Evolutionary conservation across 1,140 invertebrate genomes (phyloP), one percentile per base, ranked within the genome.

Genomic region (Achatina immaculata): DNA sequence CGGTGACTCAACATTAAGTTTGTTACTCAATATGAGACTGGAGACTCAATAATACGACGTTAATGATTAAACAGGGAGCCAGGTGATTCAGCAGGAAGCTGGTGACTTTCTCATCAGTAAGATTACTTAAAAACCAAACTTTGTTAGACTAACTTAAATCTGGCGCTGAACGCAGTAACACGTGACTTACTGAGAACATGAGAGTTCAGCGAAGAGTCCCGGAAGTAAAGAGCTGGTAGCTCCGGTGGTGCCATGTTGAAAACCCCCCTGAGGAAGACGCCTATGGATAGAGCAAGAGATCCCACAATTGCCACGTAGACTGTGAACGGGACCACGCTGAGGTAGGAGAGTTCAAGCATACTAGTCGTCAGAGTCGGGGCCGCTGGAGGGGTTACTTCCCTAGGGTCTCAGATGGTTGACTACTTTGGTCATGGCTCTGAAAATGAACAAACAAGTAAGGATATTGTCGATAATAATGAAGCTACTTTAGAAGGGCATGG

Each of bases 201-300:
- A 6, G 81, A 65, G 24, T 85, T 84, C 0, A 89, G 79, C 11
- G 83, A 65, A 0, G 86, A 88, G 28, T 87, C 84, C 58, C 86
- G 83, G 80, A 82, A 89, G 66, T 84, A 83, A 0, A 88, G 78
- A 45, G 71, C 77, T 9, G 86, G 87, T 28, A 79, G 40, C 9
- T 42, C 71, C 9, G 73, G 3, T 31, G 42, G 4, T 42, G 81
- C 28, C 72, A 71, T 66, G 71, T 62, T 51, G 45, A 85, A 69
- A 19, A 84, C 55, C 21, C 80, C 76, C 65, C 80, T 71, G 31
- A 84, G 34, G 55, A 73, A 83, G 7, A 83, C 58, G 19, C 71
- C 62, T 31, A 84, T 42, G 28, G 75, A 77, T 7, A 86, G 19
- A n/a, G 78, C 6, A 28, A 81, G 34, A 28, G 83, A 83, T 19